Evolutionary conservation across 2,888 invertebrate genomes (phyloP).

Genomic region (Priocnemis perturbator): DNA sequence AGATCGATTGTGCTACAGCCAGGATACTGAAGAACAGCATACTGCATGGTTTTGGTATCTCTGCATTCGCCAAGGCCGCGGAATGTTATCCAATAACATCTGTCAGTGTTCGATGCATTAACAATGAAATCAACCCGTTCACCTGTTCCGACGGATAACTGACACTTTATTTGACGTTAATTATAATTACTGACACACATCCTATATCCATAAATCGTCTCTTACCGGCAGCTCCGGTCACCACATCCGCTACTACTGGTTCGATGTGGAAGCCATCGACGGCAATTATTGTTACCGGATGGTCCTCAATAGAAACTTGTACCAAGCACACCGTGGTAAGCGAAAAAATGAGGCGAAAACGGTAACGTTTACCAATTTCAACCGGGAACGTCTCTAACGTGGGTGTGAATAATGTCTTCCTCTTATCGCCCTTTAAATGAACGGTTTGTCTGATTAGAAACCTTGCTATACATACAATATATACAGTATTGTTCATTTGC

Average conservation of each 20-base stretch:
- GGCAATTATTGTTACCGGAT: slow-evolving; percentile 47
- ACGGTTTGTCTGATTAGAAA: no score
- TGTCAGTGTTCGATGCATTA: slow-evolving; percentile 72
- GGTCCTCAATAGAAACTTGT: slow-evolving; percentile 37
- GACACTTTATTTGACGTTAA: background rate
- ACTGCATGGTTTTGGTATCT: slow-evolving; percentile 33
- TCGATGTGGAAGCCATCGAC: slow-evolving; percentile 48
- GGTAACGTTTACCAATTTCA: slow-evolving; percentile 33
- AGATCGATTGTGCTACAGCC: background rate
- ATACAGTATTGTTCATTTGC: background rate
- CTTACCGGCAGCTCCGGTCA: slow-evolving; percentile 33
- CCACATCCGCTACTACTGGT: slow-evolving; percentile 22
- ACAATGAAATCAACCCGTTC: slow-evolving; percentile 81
- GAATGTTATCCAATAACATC: slow-evolving; percentile 53
- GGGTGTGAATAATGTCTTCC: slow-evolving; percentile 10
- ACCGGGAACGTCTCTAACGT: slow-evolving; percentile 33
- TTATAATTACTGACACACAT: background rate
- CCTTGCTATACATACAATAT: no score
- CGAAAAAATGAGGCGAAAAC: slow-evolving; percentile 54
- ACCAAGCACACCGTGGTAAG: slow-evolving; percentile 47
- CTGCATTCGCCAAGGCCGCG: slow-evolving; percentile 54
- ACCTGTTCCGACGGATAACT: slow-evolving; percentile 72
- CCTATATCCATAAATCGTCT: background rate
- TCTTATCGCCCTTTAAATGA: background rate
- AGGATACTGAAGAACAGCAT: slow-evolving; percentile 49